Evolutionary conservation across 2,888 invertebrate genomes (phyloP), one percentile per base, ranked within the genome.

Genomic region (Phorcus lineatus): DNA sequence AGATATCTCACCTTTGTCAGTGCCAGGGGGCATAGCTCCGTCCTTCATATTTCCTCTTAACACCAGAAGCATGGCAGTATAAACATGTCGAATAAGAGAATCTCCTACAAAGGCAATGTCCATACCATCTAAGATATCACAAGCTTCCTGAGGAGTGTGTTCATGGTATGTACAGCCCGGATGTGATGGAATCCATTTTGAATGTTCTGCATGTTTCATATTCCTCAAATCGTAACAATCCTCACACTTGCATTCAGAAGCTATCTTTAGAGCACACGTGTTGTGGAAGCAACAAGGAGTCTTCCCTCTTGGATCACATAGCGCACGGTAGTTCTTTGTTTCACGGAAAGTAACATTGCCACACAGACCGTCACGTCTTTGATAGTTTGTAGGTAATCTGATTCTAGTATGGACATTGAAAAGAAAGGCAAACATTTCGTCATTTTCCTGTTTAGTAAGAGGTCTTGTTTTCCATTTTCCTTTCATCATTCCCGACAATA

Each of bases 281-380:
- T 82, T 79, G 55, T 81, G 17, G 57, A 70, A 80, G 80, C 85
- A 85, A 74, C 85, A 85, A n/a, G 85, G 83, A 9, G 75, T 75
- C 47, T 24, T 17, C 1, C 82, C 83, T 9, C 78, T 54, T 0
- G 83, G 80, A 75, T 85, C 76, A 36, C 85, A 85, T 7, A 85
- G 55, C 4, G 81, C 85, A 1, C 83, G 66, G 2, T 22, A 22
- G 22, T 22, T 24, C 3, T 16, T 47, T 22, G 74, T 7, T 53
- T 36, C 53, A 1, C 11, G 19, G 53, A 53, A 52, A 11, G 74
- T 75, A 3, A 75, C 74, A 13, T 75, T 75, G 47, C 74, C 74
- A 75, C 74, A 75, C 9, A 22, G 22, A 52, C 22, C 22, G 53
- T 75, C 74, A n/a, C 4, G 17, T 22, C 74, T 47, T 53, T 75